Percentiles rank a stretch among this genome's conserved stretches.
Conservation (phyloP, 92 coral and sea anemone species). For the Porites cylindrica region DNA sequence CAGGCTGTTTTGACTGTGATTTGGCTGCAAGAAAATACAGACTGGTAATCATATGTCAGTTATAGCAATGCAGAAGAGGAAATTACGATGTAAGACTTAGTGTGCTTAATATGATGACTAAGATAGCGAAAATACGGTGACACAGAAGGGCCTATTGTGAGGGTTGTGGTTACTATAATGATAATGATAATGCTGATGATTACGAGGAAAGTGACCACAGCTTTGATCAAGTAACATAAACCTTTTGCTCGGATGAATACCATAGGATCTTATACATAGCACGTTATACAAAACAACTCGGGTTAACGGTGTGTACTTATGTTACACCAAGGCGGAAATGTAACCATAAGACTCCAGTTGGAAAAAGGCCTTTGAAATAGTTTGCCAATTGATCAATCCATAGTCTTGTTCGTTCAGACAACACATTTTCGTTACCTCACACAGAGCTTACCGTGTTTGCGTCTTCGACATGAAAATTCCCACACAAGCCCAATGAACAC, state of each 20-base stretch:
- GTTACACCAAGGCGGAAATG: too few species aligned
- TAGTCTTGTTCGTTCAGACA: neutral
- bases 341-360: too few species aligned
- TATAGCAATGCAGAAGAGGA: neutral
- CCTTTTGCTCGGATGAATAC: too few species aligned
- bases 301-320: too few species aligned
- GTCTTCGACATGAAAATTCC: conserved; percentile 79
- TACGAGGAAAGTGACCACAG: neutral
- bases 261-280: too few species aligned
- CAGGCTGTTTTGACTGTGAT: neutral
- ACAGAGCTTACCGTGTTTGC: conserved; percentile 11
- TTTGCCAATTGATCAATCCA: too few species aligned
- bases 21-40: conserved; percentile 5
- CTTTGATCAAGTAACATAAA: too few species aligned
- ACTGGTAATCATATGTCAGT: too few species aligned
- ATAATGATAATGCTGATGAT: neutral
- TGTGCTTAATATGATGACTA: neutral
- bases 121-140: too few species aligned
- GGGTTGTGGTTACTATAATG: neutral
- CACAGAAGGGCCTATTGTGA: neutral
- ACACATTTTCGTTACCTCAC: too few species aligned
- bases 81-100: neutral
- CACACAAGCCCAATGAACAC: conserved; percentile 81
- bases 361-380: too few species aligned
- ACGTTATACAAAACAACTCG: too few species aligned